phyloP scores from a whole-genome alignment of 2,113 vertebrate genomes.

The Gyps fulvus region DNA sequence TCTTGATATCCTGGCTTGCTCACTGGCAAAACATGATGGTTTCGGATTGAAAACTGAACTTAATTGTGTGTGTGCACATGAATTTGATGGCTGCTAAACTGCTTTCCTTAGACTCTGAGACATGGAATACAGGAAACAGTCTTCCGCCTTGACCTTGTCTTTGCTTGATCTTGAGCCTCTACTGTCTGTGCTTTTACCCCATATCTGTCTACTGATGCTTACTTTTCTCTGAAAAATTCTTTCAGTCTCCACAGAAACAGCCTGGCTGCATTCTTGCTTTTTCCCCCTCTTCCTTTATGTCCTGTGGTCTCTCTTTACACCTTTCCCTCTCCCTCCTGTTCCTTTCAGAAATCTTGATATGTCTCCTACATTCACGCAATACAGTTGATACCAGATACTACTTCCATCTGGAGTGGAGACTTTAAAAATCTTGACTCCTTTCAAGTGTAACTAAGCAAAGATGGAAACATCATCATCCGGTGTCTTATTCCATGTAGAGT shows the following conservation, averaged over 20 bases:
- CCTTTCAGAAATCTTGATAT: not conserved
- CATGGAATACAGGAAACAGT: not conserved
- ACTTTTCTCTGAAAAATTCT: not conserved
- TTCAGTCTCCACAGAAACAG: not conserved
- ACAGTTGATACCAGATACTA: not conserved
- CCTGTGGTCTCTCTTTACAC: not conserved
- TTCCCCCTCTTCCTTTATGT: not conserved
- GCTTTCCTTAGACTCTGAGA: not conserved
- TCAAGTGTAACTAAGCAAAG: not conserved
- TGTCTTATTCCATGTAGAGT: not conserved
- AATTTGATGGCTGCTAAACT: not conserved
- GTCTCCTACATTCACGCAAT: not conserved
- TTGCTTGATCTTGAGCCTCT: not conserved
- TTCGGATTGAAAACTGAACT: not conserved
- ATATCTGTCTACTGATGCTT: not conserved
- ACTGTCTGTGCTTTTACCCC: not conserved
- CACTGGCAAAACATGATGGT: not conserved
- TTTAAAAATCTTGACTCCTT: not conserved
- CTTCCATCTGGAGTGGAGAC: not conserved
- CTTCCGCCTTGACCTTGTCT: not conserved
- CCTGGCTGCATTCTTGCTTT: not conserved
- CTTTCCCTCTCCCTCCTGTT: not conserved
- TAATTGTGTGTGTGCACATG: fast-evolving
- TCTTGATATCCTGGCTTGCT: not conserved
- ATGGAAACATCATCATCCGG: not conserved